Percentiles rank a stretch among this genome's conserved stretches.
Conservation (phyloP, 1,140 invertebrate genomes). For the Onthophagus taurus region DNA sequence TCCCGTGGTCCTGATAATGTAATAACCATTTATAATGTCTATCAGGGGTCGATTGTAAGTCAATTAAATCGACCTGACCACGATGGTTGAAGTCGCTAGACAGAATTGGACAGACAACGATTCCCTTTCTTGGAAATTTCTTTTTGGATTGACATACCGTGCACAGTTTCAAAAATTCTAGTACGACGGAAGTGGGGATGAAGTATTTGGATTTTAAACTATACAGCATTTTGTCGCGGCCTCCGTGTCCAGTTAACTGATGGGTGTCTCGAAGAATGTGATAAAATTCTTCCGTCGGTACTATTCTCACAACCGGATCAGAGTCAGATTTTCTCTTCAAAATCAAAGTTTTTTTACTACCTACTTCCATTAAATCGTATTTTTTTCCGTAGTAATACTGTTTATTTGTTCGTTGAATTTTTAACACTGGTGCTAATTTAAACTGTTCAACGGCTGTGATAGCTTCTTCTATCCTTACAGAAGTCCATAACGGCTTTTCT, state of each 20-base stretch:
- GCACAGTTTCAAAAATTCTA: too few relatives aligned
- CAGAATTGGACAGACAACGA: conserved; percentile 9
- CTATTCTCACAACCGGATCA: too few relatives aligned
- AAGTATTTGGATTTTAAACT: background rate
- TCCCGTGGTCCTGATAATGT: conserved; percentile 35
- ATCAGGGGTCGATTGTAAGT: conserved; percentile 28
- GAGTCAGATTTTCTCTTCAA: conserved; percentile 1
- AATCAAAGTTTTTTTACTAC: background rate
- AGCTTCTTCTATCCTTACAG: too few relatives aligned
- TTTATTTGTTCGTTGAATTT: background rate
- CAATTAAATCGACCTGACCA: conserved; percentile 15
- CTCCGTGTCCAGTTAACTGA: too few relatives aligned
- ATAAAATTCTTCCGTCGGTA: too few relatives aligned
- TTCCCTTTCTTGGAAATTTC: conserved; percentile 5
- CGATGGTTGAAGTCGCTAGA: conserved; percentile 7
- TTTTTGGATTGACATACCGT: too few relatives aligned
- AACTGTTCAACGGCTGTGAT: too few relatives aligned
- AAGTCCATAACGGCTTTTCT: too few relatives aligned
- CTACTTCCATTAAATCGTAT: background rate
- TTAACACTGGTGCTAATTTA: too few relatives aligned
- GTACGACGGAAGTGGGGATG: background rate
- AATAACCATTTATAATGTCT: conserved; percentile 30
- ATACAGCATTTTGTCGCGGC: too few relatives aligned
- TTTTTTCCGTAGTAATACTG: conserved; percentile 1
- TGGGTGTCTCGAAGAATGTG: too few relatives aligned